phyloP scores from a whole-genome alignment of 2,888 invertebrate species.

The Melanophora roralis region DNA sequence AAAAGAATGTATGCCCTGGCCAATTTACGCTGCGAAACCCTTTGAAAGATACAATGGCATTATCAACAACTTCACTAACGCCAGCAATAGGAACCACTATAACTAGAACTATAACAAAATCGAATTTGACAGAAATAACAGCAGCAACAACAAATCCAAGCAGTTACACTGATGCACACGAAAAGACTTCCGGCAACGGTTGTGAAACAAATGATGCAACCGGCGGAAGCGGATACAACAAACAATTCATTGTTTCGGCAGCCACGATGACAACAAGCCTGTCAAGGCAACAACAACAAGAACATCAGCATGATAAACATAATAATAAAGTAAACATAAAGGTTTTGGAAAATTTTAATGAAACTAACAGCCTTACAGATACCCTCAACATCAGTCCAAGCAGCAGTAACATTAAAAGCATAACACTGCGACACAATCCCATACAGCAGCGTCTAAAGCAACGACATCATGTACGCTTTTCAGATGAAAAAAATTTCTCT shows the following conservation, averaged over 20 bases:
- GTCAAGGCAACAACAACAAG: conserved; percentile 48
- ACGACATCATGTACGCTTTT: conserved; percentile 74
- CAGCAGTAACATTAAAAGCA: conserved; percentile 47
- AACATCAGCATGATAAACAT: conserved; percentile 21
- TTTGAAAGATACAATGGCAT: conserved; percentile 11
- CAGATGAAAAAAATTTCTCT: conserved; percentile 74
- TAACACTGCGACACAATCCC: conserved; percentile 53
- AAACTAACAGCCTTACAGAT: conserved; percentile 17
- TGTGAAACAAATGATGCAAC: conserved; percentile 58
- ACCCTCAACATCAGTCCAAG: conserved; percentile 31
- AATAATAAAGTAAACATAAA: conserved; percentile 30
- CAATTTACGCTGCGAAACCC: conserved; percentile 26
- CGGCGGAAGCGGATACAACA: conserved; percentile 62
- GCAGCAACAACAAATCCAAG: conserved; percentile 60
- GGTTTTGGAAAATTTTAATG: conserved; percentile 32
- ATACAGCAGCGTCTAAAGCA: conserved; percentile 67
- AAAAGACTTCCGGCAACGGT: conserved; percentile 63
- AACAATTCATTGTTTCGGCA: conserved; percentile 49
- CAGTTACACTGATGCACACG: conserved; percentile 52
- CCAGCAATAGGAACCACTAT: conserved; percentile 7
- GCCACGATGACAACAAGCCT: conserved; percentile 34
- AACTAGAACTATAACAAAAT: conserved; percentile 10
- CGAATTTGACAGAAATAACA: background rate
- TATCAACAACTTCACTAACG: conserved; percentile 9
- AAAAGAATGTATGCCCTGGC: conserved; percentile 16